Evolutionary conservation across 1,140 invertebrate genomes (phyloP).

Genomic region (Drosophila equinoxialis): DNA sequence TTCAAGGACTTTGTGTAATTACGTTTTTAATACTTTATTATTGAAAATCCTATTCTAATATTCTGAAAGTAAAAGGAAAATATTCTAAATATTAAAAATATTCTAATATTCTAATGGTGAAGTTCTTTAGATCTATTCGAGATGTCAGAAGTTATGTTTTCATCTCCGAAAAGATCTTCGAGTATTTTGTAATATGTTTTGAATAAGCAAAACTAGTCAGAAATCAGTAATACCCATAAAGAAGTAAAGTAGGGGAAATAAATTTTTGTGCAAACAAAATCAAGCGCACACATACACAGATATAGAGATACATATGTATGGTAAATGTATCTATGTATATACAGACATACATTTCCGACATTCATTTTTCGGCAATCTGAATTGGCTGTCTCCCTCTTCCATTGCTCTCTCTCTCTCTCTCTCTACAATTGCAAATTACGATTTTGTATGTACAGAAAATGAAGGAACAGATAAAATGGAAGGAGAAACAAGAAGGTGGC

Average conservation of each 20-base stretch:
- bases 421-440: constrained; percentile 46
- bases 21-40: too few species aligned
- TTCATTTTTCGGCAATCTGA: constrained; percentile 45
- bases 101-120: too few species aligned
- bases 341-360: constrained; percentile 4
- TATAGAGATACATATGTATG: constrained; percentile 1
- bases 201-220: background rate
- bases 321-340: background rate
- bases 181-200: background rate
- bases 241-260: constrained; percentile 33
- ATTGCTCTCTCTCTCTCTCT: background rate
- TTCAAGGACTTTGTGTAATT: too few species aligned
- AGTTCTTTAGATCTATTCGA: too few species aligned
- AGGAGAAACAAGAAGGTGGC: background rate
- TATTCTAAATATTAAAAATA: too few species aligned
- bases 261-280: constrained; percentile 67
- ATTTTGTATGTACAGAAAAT: constrained; percentile 35
- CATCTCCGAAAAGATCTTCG: too few species aligned
- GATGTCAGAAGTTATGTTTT: too few species aligned
- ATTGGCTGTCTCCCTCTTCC: constrained; percentile 2
- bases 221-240: background rate
- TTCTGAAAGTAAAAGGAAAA: too few species aligned
- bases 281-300: constrained; percentile 37
- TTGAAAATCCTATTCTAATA: too few species aligned
- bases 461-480: constrained; percentile 36